phyloP scores from a whole-genome alignment of 2,888 invertebrate genomes.

The Stratiomys singularior region DNA sequence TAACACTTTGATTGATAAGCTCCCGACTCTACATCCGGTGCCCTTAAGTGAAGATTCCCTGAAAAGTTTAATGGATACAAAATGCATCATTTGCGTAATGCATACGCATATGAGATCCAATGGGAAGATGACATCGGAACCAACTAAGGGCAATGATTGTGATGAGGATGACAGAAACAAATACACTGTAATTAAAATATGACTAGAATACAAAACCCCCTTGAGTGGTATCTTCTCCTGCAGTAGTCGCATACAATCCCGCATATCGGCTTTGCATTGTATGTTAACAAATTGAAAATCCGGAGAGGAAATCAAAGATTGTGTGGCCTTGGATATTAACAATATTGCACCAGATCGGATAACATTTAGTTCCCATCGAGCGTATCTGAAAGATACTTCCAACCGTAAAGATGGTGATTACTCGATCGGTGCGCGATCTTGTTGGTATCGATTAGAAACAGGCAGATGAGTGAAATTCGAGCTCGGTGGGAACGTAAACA shows the following conservation, averaged over 20 bases:
- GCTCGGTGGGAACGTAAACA: background rate
- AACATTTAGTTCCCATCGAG: background rate
- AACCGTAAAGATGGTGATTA: background rate
- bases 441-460: background rate
- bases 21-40: background rate
- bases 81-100: too few relatives aligned
- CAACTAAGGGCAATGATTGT: background rate
- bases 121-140: background rate
- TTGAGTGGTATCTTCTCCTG: background rate
- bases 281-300: constrained; percentile 4
- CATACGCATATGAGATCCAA: background rate
- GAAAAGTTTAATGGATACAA: background rate
- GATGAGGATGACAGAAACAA: background rate
- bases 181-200: constrained; percentile 5
- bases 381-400: background rate
- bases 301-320: background rate
- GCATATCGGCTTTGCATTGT: too few relatives aligned
- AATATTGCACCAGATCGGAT: background rate
- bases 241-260: background rate
- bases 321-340: background rate
- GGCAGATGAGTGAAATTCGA: background rate
- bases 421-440: background rate
- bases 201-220: background rate
- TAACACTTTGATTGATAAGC: constrained; percentile 12
- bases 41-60: background rate